These are phyloP conservation scores for Meleagris gallopavo DNA, from an alignment of 2,113 vertebrate genomes.

Conservation along the genomic window DNA sequence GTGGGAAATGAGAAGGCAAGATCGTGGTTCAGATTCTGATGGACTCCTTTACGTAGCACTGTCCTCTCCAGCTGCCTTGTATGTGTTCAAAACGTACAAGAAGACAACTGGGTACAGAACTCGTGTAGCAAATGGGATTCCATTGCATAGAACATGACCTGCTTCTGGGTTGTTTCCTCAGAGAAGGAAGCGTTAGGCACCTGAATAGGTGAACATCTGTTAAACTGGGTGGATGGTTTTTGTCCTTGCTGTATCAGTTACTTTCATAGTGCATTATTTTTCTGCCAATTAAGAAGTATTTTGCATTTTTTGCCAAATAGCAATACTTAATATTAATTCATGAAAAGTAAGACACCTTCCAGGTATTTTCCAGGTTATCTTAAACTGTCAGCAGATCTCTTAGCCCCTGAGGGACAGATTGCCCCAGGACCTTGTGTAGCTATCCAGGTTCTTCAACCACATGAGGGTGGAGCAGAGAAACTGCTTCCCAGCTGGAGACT, in stretches of 20 bases:
- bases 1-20: neutral
- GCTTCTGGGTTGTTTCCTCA: neutral
- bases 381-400: neutral
- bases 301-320: neutral
- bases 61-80: neutral
- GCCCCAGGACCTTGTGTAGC: neutral
- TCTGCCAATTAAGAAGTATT: neutral
- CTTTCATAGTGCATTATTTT: neutral
- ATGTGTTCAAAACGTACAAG: fast-evolving
- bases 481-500: neutral
- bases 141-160: neutral
- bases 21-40: neutral
- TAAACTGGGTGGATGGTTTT: neutral
- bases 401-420: neutral
- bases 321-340: neutral
- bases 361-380: neutral
- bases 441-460: neutral
- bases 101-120: neutral
- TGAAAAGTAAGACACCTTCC: neutral
- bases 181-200: neutral
- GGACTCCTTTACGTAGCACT: neutral
- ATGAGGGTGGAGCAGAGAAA: neutral
- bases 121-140: neutral
- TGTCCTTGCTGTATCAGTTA: neutral
- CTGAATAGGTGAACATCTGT: neutral